Evolutionary conservation across 2,888 invertebrate species (phyloP), one percentile per base, ranked within the genome.

Genomic region (Apotomis capreana): DNA sequence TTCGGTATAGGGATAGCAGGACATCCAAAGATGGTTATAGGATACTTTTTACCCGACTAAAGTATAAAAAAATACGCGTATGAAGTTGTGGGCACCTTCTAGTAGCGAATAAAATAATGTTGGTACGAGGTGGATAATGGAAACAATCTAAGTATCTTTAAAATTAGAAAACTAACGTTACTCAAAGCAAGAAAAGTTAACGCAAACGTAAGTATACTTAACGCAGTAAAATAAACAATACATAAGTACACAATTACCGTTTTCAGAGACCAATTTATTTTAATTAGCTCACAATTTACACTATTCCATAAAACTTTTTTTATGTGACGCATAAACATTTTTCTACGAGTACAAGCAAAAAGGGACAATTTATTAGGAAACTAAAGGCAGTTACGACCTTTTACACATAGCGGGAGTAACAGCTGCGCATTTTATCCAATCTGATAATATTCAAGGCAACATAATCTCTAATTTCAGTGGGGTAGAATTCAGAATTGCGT

Each of bases 221-320:
- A 26, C 26, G 26, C 26, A 26, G 26, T 26, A 26, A 26, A 26
- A 26, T 26, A 26, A 26, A 26, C 26, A 44, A 44, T 8, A 8
- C 44, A 8, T 9, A 60, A 8, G 0, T 44, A 10, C 8, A 44
- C 26, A 15, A 15, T 61, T 46, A 1, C 1, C 26, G 15, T 62
- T 51, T 36, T 49, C 49, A 51, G 36, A 8, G 40, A n/a, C 44
- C 13, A 37, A 55, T 61, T 61, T 62, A 55, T 62, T 64, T 63
- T 64, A 70, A 64, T 70, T 70, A 59, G 10, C 64, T 58, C 44
- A 62, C 64, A 59, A 64, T 64, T 44, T 44, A 64, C 40, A 70
- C 54, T 61, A 61, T 36, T 54, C 26, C 57, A 58, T 58, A 58
- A 58, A 59, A 44, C 58, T 70, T 52, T 44, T 44, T 59, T 59